phyloP scores from a whole-genome alignment of 2,113 vertebrate species.

The Chloropsis cyanopogon region DNA sequence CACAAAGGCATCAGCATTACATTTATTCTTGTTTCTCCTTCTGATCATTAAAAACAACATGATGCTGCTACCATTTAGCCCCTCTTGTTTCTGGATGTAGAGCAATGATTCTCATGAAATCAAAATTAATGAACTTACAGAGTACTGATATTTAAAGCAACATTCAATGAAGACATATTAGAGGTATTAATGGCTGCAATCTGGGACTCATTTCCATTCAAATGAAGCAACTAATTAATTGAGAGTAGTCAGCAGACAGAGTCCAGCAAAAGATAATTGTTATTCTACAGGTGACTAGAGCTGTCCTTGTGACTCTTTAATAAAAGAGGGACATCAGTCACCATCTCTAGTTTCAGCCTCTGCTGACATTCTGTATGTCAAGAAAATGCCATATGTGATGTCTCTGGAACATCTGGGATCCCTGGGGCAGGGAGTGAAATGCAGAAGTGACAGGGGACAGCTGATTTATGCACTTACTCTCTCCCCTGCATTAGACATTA shows the following conservation, averaged over 20 bases:
- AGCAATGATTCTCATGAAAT: constrained; percentile 17
- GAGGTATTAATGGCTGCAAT: not conserved
- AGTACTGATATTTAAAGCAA: not conserved
- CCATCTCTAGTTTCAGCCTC: constrained; percentile 14
- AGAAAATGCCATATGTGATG: not conserved
- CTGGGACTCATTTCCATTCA: constrained; percentile 12
- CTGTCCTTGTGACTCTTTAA: not conserved
- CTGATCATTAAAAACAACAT: not conserved
- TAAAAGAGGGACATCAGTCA: not conserved
- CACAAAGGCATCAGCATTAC: not conserved
- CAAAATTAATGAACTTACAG: constrained; percentile 5
- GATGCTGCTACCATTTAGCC: not conserved
- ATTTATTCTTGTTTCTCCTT: not conserved
- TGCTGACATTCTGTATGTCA: not conserved
- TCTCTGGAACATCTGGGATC: not conserved
- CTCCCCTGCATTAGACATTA: not conserved
- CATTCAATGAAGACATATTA: not conserved
- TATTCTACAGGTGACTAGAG: not conserved
- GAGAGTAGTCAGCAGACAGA: not conserved
- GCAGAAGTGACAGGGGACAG: not conserved
- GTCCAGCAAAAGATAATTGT: not conserved
- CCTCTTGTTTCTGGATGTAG: not conserved
- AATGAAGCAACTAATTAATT: constrained; percentile 42
- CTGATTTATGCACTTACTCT: not conserved
- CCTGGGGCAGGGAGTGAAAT: not conserved